Evolutionary conservation across 2,888 invertebrate species (phyloP).

Genomic region (Lagria hirta): DNA sequence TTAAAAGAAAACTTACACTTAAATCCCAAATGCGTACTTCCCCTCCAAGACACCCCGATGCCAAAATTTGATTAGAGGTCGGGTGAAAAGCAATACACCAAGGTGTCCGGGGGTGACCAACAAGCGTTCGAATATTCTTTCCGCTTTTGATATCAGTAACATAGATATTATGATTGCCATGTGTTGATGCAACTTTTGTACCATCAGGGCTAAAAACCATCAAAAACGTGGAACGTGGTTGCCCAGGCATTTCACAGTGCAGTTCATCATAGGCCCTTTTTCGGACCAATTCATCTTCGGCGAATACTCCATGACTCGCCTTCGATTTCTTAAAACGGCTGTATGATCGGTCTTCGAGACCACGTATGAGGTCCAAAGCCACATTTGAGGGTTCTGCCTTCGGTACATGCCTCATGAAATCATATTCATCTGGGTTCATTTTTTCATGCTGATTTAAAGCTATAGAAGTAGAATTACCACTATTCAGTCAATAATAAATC

Average conservation of each 20-base stretch:
- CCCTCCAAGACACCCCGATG: conserved; percentile 85
- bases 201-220: conserved; percentile 89
- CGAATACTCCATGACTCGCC: conserved; percentile 38
- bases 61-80: conserved; percentile 77
- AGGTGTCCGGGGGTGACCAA: conserved; percentile 84
- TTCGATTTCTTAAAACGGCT: conserved; percentile 32
- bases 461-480: no score
- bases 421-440: conserved; percentile 31
- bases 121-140: conserved; percentile 72
- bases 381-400: conserved; percentile 15
- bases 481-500: no score
- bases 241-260: conserved; percentile 69
- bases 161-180: conserved; percentile 87
- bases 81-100: conserved; percentile 92
- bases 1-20: conserved; percentile 63
- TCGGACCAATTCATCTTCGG: conserved; percentile 41
- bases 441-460: no score
- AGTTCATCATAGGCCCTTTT: conserved; percentile 40
- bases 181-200: conserved; percentile 80
- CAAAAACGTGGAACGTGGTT: conserved; percentile 78
- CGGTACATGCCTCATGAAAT: conserved; percentile 22
- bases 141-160: conserved; percentile 79
- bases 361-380: conserved; percentile 36
- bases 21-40: conserved; percentile 90
- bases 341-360: conserved; percentile 39